A percentile compares a stretch with the other conserved stretches of the same genome.
Evolutionary conservation across 2,888 invertebrate species (phyloP).

Genomic region (Chymomyza procnemis): DNA sequence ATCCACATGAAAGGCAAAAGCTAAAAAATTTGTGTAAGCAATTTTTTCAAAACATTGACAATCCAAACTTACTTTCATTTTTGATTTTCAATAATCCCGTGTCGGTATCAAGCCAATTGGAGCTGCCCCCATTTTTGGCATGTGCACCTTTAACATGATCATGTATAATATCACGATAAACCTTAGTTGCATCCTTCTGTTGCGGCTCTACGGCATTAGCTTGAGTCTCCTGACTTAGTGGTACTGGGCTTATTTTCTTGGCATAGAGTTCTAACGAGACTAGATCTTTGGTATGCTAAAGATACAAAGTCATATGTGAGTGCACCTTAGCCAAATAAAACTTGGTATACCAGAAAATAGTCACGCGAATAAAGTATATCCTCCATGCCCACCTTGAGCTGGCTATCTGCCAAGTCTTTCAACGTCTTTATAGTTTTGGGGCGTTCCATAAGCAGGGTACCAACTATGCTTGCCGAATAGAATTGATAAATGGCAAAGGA

Average conservation of each 20-base stretch:
- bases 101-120: slow-evolving; percentile 80
- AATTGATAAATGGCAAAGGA: slow-evolving; percentile 84
- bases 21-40: slow-evolving; percentile 63
- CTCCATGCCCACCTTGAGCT: slow-evolving; percentile 82
- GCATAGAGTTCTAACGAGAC: slow-evolving; percentile 81
- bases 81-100: slow-evolving; percentile 82
- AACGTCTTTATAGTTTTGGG: slow-evolving; percentile 82
- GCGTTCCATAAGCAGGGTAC: slow-evolving; percentile 82
- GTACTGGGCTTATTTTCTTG: slow-evolving; percentile 80
- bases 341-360: slow-evolving; percentile 81
- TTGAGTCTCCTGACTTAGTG: slow-evolving; percentile 41
- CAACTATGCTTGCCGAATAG: slow-evolving; percentile 85
- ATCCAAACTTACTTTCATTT: slow-evolving; percentile 79
- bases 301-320: slow-evolving; percentile 10
- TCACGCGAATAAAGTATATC: slow-evolving; percentile 83
- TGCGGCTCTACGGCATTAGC: slow-evolving; percentile 16
- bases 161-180: slow-evolving; percentile 66
- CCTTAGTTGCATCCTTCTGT: slow-evolving; percentile 42
- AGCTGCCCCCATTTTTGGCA: slow-evolving; percentile 67
- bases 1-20: slow-evolving; percentile 86
- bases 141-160: slow-evolving; percentile 69
- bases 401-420: slow-evolving; percentile 81
- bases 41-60: background rate
- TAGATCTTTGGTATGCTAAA: slow-evolving; percentile 83
- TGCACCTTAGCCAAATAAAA: background rate